A percentile compares a stretch with the other conserved stretches of the same genome.
Conservation (phyloP, 2,888 invertebrate genomes). For the Aporophyla lueneburgensis region DNA sequence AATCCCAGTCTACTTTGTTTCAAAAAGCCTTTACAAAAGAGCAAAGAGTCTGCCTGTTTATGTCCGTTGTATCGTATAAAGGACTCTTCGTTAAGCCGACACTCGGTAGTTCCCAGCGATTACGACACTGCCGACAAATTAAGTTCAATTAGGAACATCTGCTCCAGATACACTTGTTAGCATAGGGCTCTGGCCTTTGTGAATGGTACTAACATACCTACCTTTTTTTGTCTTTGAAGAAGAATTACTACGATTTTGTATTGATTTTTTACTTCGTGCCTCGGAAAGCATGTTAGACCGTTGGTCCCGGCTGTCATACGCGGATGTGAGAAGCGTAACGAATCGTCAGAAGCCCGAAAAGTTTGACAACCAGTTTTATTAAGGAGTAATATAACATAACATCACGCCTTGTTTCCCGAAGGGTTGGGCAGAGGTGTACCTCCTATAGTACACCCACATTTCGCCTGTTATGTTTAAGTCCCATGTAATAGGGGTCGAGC, state of each 20-base stretch:
- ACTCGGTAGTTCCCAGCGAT: slow-evolving; percentile 27
- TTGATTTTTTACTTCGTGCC: neutral
- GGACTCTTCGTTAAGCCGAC: slow-evolving; percentile 34
- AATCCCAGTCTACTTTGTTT: slow-evolving; percentile 5
- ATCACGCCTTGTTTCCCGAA: too few relatives aligned
- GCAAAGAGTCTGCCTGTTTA: slow-evolving; percentile 6
- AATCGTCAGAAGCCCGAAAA: too few relatives aligned
- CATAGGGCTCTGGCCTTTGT: slow-evolving; percentile 36
- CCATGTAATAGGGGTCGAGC: too few relatives aligned
- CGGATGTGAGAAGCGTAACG: too few relatives aligned
- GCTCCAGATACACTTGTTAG: slow-evolving; percentile 54
- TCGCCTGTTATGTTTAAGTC: too few relatives aligned
- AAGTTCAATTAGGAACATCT: slow-evolving; percentile 69
- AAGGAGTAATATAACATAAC: too few relatives aligned
- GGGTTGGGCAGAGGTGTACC: too few relatives aligned
- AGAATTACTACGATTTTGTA: neutral
- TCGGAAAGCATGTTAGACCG: neutral
- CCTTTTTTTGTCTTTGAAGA: neutral
- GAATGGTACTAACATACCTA: slow-evolving; percentile 13
- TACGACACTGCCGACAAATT: slow-evolving; percentile 60
- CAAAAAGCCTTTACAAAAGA: neutral
- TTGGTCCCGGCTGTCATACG: too few relatives aligned
- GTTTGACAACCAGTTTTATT: too few relatives aligned
- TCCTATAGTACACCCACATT: too few relatives aligned
- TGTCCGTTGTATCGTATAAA: slow-evolving; percentile 26